Conservation (phyloP, 2,888 invertebrate genomes). For the Lymantria dispar region DNA sequence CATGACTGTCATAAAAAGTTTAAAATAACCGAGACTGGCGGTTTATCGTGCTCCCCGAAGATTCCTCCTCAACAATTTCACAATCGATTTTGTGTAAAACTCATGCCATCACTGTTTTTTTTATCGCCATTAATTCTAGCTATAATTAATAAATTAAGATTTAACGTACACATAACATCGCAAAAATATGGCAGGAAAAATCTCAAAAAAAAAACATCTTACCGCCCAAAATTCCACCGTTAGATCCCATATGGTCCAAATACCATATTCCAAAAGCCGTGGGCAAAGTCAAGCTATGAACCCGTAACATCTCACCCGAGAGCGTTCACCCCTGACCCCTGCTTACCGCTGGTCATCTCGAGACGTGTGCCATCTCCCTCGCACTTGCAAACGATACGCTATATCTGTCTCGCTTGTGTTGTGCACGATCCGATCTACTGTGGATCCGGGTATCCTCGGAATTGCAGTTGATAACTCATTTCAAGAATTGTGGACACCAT, state of each 20-base stretch:
- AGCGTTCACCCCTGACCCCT: slow-evolving; percentile 81
- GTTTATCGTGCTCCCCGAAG: too few species aligned
- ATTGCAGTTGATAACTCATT: slow-evolving; percentile 63
- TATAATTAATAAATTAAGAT: background rate
- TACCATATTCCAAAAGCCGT: slow-evolving; percentile 35
- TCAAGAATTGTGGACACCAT: slow-evolving; percentile 37
- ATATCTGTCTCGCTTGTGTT: slow-evolving; percentile 43
- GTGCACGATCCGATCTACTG: slow-evolving; percentile 71
- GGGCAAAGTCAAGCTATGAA: slow-evolving; percentile 43
- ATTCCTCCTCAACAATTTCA: background rate
- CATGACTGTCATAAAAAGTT: too few species aligned
- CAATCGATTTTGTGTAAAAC: too few species aligned
- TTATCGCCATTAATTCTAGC: background rate
- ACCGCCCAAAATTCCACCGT: background rate
- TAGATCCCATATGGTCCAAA: slow-evolving; percentile 4
- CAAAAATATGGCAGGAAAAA: background rate
- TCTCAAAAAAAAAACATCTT: background rate
- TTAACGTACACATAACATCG: background rate
- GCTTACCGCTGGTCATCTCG: slow-evolving; percentile 76
- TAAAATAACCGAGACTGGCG: too few species aligned
- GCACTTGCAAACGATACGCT: slow-evolving; percentile 17
- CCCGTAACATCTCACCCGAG: slow-evolving; percentile 66
- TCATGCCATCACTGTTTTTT: too few species aligned
- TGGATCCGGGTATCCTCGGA: slow-evolving; percentile 78
- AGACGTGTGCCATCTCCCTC: slow-evolving; percentile 53